These are phyloP conservation scores for Neosilurus hyrtlii DNA, from an alignment of 2,797 vertebrate species.

Conservation along the genomic window DNA sequence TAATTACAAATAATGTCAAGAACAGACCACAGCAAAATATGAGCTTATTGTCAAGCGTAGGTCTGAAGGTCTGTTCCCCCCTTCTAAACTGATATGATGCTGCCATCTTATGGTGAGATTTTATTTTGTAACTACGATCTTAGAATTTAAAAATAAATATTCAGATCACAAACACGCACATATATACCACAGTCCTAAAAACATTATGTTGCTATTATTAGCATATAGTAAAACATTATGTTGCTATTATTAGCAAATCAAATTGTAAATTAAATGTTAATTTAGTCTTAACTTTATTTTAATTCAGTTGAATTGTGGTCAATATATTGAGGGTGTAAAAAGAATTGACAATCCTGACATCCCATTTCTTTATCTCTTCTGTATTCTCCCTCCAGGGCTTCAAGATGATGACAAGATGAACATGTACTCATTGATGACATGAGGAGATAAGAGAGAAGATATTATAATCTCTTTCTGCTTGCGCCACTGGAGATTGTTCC, in stretches of 20 bases:
- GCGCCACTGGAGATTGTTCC: constrained; percentile 69
- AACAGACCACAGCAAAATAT: constrained; percentile 44
- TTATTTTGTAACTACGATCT: neutral
- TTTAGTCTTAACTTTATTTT: neutral
- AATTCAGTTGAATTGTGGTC: neutral
- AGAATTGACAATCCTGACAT: constrained; percentile 2
- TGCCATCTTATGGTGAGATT: constrained; percentile 71
- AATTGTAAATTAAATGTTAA: neutral
- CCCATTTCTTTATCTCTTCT: constrained; percentile 24
- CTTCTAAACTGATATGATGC: constrained; percentile 60
- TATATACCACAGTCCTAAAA: neutral
- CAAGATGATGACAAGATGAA: constrained; percentile 63
- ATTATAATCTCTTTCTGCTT: constrained; percentile 66
- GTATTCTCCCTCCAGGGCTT: constrained; percentile 62
- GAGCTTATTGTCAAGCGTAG: constrained; percentile 8
- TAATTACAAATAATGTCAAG: neutral
- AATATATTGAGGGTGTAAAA: neutral
- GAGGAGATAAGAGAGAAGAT: constrained; percentile 70
- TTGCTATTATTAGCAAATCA: neutral
- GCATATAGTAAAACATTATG: neutral
- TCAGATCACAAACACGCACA: neutral
- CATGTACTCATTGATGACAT: constrained; percentile 63
- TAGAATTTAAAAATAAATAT: neutral
- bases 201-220: neutral
- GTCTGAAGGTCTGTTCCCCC: neutral